A percentile compares a stretch with the other conserved stretches of the same genome.
Conservation (phyloP, 1,140 invertebrate species). For the Brachionus angularis region DNA sequence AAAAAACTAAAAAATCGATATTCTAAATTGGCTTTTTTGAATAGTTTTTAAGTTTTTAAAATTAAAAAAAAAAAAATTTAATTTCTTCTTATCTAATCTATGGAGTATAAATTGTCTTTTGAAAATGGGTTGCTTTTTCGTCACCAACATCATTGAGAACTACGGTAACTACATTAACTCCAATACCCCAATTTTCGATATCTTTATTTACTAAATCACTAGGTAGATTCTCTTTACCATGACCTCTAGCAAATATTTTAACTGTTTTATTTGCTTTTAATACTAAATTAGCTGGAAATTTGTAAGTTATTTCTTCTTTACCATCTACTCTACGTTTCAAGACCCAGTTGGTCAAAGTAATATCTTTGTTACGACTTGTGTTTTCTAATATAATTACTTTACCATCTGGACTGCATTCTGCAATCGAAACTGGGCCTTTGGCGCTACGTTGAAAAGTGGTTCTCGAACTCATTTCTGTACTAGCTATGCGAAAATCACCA, state of each 20-base stretch:
- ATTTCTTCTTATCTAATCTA: not conserved
- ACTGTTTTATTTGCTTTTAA: slow-evolving; percentile 25
- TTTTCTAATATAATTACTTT: slow-evolving; percentile 61
- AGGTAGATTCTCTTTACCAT: slow-evolving; percentile 22
- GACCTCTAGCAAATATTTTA: slow-evolving; percentile 44
- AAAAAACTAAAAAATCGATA: not conserved
- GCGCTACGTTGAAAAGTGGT: slow-evolving; percentile 62
- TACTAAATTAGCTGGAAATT: slow-evolving; percentile 32
- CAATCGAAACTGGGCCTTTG: slow-evolving; percentile 59
- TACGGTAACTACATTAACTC: slow-evolving; percentile 54
- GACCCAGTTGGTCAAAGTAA: slow-evolving; percentile 34
- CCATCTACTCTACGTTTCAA: slow-evolving; percentile 35
- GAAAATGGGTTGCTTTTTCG: slow-evolving; percentile 56
- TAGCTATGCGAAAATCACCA: slow-evolving; percentile 49
- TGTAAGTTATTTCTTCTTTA: slow-evolving; percentile 39
- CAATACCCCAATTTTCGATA: slow-evolving; percentile 52
- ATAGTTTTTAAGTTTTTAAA: no score
- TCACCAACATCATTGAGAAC: slow-evolving; percentile 56
- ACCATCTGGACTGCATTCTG: slow-evolving; percentile 60
- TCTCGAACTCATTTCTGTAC: slow-evolving; percentile 61
- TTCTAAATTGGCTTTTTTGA: no score
- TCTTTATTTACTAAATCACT: slow-evolving; percentile 43
- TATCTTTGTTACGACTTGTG: slow-evolving; percentile 50
- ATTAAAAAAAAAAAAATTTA: not conserved
- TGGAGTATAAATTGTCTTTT: slow-evolving; percentile 52